These are phyloP conservation scores for Myripristis murdjan DNA, from an alignment of 2,797 vertebrate genomes.

Conservation along the genomic window DNA sequence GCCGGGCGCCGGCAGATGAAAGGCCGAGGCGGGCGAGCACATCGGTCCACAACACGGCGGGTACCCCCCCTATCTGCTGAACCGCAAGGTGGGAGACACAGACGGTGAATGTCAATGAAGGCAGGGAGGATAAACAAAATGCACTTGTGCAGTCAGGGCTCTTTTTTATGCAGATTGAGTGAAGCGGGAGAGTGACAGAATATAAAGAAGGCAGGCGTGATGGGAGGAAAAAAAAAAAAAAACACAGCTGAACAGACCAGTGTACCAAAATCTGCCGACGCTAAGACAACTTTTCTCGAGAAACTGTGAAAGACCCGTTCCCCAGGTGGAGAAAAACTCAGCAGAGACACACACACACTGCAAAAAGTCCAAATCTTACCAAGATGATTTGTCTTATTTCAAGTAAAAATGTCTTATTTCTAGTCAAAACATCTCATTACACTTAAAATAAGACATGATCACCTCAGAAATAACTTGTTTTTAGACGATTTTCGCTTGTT, in stretches of 20 bases:
- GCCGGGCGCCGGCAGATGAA: constrained; percentile 60
- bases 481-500: too few relatives aligned
- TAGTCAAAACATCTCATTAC: too few relatives aligned
- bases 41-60: constrained; percentile 26
- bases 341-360: too few relatives aligned
- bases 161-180: constrained; percentile 61
- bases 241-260: background rate
- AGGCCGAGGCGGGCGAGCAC: constrained; percentile 50
- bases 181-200: background rate
- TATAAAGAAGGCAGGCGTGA: background rate
- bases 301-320: constrained; percentile 25
- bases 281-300: constrained; percentile 6
- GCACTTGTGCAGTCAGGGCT: constrained; percentile 31
- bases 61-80: constrained; percentile 47
- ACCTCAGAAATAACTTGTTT: too few relatives aligned
- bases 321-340: background rate
- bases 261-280: background rate
- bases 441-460: too few relatives aligned
- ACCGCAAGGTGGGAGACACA: constrained; percentile 31
- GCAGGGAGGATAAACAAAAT: constrained; percentile 56
- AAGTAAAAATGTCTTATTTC: too few relatives aligned
- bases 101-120: constrained; percentile 67
- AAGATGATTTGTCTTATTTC: too few relatives aligned
- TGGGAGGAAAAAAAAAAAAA: too few relatives aligned
- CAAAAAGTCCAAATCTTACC: too few relatives aligned